phyloP scores from a whole-genome alignment of 1,140 invertebrate genomes.

The Drosophila carrolli region DNA sequence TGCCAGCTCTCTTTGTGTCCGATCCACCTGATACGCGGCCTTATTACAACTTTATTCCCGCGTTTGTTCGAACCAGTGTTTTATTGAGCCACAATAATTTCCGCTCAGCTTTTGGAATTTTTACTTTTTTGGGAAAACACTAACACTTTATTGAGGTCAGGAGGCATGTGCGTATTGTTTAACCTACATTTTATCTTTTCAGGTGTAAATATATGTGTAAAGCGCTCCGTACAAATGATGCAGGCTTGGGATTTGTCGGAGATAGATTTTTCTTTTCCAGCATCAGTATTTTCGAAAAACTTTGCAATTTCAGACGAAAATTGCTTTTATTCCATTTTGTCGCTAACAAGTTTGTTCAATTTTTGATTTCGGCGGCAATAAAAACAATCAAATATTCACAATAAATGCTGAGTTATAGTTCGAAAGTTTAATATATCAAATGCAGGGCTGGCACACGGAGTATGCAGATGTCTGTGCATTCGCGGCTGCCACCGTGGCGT shows the following conservation, averaged over 20 bases:
- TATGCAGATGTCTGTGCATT: conserved; percentile 31
- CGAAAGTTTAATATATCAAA: conserved; percentile 72
- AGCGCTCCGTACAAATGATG: background rate
- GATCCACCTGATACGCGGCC: conserved; percentile 45
- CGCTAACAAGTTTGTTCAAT: conserved; percentile 56
- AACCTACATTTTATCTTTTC: conserved; percentile 14
- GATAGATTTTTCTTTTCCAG: conserved; percentile 9
- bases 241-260: background rate
- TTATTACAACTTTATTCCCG: conserved; percentile 56
- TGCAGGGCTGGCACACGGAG: conserved; percentile 29
- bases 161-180: conserved; percentile 38
- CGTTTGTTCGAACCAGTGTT: conserved; percentile 43
- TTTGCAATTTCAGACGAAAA: conserved; percentile 54
- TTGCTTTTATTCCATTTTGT: conserved; percentile 50
- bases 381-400: conserved; percentile 71
- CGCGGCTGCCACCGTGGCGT: conserved; percentile 33
- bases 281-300: conserved; percentile 15
- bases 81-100: conserved; percentile 72
- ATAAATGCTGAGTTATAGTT: conserved; percentile 74
- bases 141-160: conserved; percentile 59
- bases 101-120: conserved; percentile 17
- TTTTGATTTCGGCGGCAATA: conserved; percentile 56
- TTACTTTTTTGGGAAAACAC: conserved; percentile 5
- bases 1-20: conserved; percentile 18
- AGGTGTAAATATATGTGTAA: conserved; percentile 21